Evolutionary conservation across 2,113 vertebrate species (phyloP), one percentile per base, ranked within the genome.

Genomic region (Corydoras sp.): DNA sequence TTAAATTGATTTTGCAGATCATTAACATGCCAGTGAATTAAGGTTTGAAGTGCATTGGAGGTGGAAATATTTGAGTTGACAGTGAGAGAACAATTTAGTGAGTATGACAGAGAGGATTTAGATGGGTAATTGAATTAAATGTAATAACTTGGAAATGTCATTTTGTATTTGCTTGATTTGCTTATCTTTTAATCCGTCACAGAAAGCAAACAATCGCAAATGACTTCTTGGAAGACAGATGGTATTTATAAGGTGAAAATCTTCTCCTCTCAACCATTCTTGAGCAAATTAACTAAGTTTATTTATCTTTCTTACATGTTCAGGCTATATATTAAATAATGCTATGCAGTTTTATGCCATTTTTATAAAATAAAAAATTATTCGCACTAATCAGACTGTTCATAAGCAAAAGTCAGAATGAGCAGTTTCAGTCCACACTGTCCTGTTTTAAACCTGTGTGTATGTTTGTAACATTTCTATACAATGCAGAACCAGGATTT

Each of bases 1-100:
- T 81, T 80, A 77, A 81, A 83, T 78, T 74, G 71, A 69, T 78
- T 81, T 73, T 60, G 74, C 24, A 76, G 32, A 78, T 76, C 73
- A 76, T 74, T 80, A 80, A 71, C 60, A 77, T 79, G 71, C 65
- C 58, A 74, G 76, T 65, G 56, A 74, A 80, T 83, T 73, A 78
- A 80, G 77, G 73, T 76, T 77, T 79, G 67, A 62, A 56, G 61
- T 67, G 68, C 30, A 59, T 3, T 73, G 29, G 61, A 63, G 65
- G 50, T n/a, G 29, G 50, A 76, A 76, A 71, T 65, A 48, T 67
- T 55, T 62, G 48, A 54, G 30, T 53, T 51, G 56, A 73, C 14
- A 35, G 7, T n/a, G 11, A 72, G 51, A 68, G 51, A 69, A 49
- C 30, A 43, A 12, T 63, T 35, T 76, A 54, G 32, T 31, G 65